phyloP scores from a whole-genome alignment of 2,888 invertebrate species.

The Microchrysa polita region DNA sequence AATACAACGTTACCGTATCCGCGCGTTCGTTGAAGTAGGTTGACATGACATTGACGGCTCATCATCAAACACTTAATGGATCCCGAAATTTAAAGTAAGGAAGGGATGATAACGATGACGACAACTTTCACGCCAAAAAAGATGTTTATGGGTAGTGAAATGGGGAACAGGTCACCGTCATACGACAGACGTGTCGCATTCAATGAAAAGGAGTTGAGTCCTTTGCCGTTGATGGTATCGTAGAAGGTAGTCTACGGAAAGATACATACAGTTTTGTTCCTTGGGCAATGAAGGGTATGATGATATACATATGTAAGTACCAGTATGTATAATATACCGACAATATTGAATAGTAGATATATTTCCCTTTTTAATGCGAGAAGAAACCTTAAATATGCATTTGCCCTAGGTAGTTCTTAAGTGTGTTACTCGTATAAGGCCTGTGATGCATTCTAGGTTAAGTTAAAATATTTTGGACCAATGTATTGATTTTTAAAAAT shows the following conservation, averaged over 20 bases:
- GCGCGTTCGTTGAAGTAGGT: constrained; percentile 33
- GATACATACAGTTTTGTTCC: constrained; percentile 9
- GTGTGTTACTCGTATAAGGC: too few relatives aligned
- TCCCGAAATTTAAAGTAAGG: constrained; percentile 42
- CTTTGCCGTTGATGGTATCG: neutral
- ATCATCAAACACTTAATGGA: constrained; percentile 44
- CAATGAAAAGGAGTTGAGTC: constrained; percentile 28
- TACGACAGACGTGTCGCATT: constrained; percentile 39
- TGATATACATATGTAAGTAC: too few relatives aligned
- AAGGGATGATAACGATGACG: constrained; percentile 2
- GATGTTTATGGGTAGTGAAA: constrained; percentile 34
- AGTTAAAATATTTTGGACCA: too few relatives aligned
- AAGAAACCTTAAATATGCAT: neutral
- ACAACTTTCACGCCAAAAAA: constrained; percentile 1
- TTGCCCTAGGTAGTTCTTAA: too few relatives aligned
- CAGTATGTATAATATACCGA: too few relatives aligned
- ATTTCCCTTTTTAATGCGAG: neutral
- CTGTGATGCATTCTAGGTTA: too few relatives aligned
- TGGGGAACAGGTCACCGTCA: constrained; percentile 7
- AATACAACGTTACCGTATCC: neutral
- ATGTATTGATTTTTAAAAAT: too few relatives aligned
- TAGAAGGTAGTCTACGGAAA: constrained; percentile 20
- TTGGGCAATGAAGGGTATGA: neutral
- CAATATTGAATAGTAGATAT: neutral
- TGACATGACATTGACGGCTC: constrained; percentile 40